phyloP scores from a whole-genome alignment of 2,888 invertebrate genomes.

The Phasia obesa region DNA sequence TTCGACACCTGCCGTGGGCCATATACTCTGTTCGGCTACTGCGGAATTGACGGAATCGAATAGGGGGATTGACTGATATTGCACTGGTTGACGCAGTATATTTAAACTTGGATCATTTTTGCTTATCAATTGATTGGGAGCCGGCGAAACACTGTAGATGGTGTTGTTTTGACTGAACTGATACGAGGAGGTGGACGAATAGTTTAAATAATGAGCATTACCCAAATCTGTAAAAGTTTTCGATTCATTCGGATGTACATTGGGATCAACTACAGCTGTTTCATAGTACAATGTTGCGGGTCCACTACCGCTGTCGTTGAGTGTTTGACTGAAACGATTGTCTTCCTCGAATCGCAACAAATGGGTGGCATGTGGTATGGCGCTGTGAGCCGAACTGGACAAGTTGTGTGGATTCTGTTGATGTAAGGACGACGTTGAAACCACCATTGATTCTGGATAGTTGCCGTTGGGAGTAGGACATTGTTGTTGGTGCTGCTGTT shows the following conservation, averaged over 20 bases:
- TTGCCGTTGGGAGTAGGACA: slow-evolving; percentile 77
- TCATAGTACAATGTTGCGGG: slow-evolving; percentile 77
- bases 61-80: slow-evolving; percentile 77
- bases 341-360: slow-evolving; percentile 73
- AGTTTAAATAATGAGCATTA: slow-evolving; percentile 77
- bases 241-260: slow-evolving; percentile 77
- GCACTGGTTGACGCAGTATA: slow-evolving; percentile 77
- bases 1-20: slow-evolving; percentile 76
- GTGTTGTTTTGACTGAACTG: slow-evolving; percentile 76
- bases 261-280: slow-evolving; percentile 76
- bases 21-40: slow-evolving; percentile 76
- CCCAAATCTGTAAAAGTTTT: slow-evolving; percentile 82
- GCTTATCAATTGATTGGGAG: slow-evolving; percentile 77
- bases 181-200: slow-evolving; percentile 76
- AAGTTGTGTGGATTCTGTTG: slow-evolving; percentile 68
- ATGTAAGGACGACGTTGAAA: slow-evolving; percentile 73
- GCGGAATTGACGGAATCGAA: slow-evolving; percentile 76
- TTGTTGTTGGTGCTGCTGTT: slow-evolving; percentile 76
- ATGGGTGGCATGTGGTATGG: slow-evolving; percentile 60
- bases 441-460: slow-evolving; percentile 77
- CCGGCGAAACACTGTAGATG: slow-evolving; percentile 77
- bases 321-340: slow-evolving; percentile 72
- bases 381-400: slow-evolving; percentile 38
- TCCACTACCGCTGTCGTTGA: slow-evolving; percentile 74
- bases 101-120: slow-evolving; percentile 81